These are phyloP conservation scores for Cottoperca gobio DNA, from an alignment of 2,797 vertebrate species.

Conservation along the genomic window DNA sequence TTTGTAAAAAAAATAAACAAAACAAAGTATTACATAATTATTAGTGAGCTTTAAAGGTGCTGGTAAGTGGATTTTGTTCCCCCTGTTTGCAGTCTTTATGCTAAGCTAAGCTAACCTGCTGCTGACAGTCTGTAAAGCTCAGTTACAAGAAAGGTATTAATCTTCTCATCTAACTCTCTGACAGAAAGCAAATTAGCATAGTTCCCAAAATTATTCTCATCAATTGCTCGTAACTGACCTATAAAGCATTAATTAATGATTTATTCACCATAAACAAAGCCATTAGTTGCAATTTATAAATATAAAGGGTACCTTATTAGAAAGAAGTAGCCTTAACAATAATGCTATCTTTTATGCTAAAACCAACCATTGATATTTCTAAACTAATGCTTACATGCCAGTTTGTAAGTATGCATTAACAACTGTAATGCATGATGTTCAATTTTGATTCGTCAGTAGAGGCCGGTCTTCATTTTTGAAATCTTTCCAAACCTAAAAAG, in stretches of 20 bases:
- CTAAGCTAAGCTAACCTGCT: not conserved
- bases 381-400: too few species aligned
- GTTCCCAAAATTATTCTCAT: not conserved
- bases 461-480: not conserved
- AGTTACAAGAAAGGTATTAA: not conserved
- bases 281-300: not conserved
- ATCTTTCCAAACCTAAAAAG: not conserved
- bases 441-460: slow-evolving; percentile 9
- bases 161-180: not conserved
- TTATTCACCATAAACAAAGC: not conserved
- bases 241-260: not conserved
- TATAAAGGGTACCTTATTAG: not conserved
- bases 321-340: not conserved
- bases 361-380: not conserved
- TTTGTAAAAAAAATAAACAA: not conserved
- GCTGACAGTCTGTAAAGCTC: not conserved
- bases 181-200: not conserved
- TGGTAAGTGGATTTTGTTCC: not conserved
- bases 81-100: not conserved
- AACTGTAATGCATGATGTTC: not conserved
- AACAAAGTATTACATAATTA: not conserved
- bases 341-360: not conserved
- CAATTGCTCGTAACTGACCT: not conserved
- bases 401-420: not conserved
- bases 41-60: not conserved